These are phyloP conservation scores for Apis laboriosa DNA, from an alignment of 1,140 invertebrate species.

Conservation along the genomic window DNA sequence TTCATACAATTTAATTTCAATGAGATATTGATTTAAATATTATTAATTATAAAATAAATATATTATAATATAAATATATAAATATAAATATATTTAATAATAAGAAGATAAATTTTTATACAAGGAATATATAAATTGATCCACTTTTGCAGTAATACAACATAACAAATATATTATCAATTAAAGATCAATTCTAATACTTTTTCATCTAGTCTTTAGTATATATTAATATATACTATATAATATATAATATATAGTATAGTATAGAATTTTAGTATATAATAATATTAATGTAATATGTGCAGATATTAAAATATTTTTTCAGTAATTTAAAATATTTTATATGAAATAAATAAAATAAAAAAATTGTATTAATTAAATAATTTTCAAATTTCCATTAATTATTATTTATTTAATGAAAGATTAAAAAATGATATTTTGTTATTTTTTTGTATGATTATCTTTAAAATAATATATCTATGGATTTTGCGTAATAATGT, in stretches of 20 bases:
- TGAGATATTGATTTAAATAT: not conserved
- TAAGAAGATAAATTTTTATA: not conserved
- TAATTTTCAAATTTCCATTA: no score
- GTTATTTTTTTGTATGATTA: no score
- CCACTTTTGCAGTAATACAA: not conserved
- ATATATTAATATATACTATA: not conserved
- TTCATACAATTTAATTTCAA: not conserved
- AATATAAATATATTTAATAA: not conserved
- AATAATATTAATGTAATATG: no score
- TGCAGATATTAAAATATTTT: no score
- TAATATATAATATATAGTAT: not conserved
- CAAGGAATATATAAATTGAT: not conserved
- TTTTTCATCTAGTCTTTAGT: not conserved
- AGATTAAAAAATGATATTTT: no score
- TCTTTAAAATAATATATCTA: not conserved
- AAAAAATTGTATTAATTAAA: not conserved
- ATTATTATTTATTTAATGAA: no score
- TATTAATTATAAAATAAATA: not conserved
- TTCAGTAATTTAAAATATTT: no score
- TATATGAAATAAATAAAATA: not conserved
- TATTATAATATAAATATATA: not conserved
- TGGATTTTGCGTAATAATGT: not conserved
- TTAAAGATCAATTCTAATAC: not conserved
- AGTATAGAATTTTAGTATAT: no score
- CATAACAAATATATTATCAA: not conserved